A percentile compares a stretch with the other conserved stretches of the same genome.
These are phyloP conservation scores for Nannoperca obscura DNA, from an alignment of 2,797 vertebrate species.

Conservation along the genomic window DNA sequence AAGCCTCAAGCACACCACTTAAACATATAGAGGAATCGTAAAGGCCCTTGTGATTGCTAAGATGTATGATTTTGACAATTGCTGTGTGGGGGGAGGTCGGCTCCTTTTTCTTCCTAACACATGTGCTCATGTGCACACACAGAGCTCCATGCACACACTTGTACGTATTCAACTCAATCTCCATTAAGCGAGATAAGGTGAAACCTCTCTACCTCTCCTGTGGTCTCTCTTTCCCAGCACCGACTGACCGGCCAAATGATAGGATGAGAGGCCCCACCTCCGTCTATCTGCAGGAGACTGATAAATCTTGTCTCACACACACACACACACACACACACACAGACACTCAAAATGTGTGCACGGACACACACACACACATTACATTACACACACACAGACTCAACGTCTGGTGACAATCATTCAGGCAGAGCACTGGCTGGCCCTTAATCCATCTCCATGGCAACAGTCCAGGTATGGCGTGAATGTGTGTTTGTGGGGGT, in stretches of 20 bases:
- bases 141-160: conserved; percentile 11
- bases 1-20: background rate
- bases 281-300: conserved; percentile 71
- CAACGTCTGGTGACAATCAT: conserved; percentile 63
- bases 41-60: background rate
- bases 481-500: background rate
- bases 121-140: conserved; percentile 1
- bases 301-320: conserved; percentile 72
- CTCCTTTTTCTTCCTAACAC: background rate
- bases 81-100: background rate
- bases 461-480: conserved; percentile 63
- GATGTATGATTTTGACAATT: background rate
- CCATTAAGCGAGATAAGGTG: conserved; percentile 62
- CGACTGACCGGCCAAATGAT: conserved; percentile 70
- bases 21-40: background rate
- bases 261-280: conserved; percentile 54
- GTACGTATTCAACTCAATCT: conserved; percentile 40
- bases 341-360: conserved; percentile 11
- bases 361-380: conserved; percentile 4
- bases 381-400: conserved; percentile 26
- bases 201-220: conserved; percentile 54
- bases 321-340: conserved; percentile 8
- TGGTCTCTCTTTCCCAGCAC: conserved; percentile 57
- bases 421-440: conserved; percentile 60
- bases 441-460: conserved; percentile 76